phyloP scores from a whole-genome alignment of 30 jellyfish, hydroid and myxozoan genomes.

The Phacellophora camtschatica region DNA sequence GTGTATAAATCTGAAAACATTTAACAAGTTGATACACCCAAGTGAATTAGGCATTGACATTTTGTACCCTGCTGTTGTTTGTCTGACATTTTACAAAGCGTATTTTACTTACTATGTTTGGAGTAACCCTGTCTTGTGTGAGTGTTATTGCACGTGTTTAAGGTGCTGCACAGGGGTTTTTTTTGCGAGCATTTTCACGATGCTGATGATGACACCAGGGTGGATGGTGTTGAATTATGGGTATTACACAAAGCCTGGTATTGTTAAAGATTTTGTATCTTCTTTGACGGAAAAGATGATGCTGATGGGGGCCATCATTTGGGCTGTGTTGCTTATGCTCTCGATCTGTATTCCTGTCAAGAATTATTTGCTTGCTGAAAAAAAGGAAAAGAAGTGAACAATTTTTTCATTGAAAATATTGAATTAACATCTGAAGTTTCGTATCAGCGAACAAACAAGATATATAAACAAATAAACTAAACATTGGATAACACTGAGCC shows the following conservation, averaged over 20 bases:
- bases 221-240: constrained; percentile 74
- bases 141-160: constrained; percentile 62
- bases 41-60: constrained; percentile 52
- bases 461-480: no score
- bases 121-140: constrained; percentile 84
- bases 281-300: constrained; percentile 74
- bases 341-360: constrained; percentile 62
- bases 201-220: constrained; percentile 82
- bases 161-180: constrained; percentile 74
- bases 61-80: constrained; percentile 59
- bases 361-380: constrained; percentile 56
- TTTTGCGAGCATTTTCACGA: constrained; percentile 64
- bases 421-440: no score
- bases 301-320: constrained; percentile 90
- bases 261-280: constrained; percentile 65
- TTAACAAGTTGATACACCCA: constrained; percentile 13
- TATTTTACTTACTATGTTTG: constrained; percentile 59
- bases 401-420: no score
- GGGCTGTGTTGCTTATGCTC: constrained; percentile 83
- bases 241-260: constrained; percentile 62
- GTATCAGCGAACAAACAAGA: no score
- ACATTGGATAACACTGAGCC: no score
- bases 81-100: constrained; percentile 62
- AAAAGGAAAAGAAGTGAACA: constrained; percentile 61
- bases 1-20: constrained; percentile 26